Evolutionary conservation across 2,797 vertebrate species (phyloP).

Genomic region (Crax fasciolata): DNA sequence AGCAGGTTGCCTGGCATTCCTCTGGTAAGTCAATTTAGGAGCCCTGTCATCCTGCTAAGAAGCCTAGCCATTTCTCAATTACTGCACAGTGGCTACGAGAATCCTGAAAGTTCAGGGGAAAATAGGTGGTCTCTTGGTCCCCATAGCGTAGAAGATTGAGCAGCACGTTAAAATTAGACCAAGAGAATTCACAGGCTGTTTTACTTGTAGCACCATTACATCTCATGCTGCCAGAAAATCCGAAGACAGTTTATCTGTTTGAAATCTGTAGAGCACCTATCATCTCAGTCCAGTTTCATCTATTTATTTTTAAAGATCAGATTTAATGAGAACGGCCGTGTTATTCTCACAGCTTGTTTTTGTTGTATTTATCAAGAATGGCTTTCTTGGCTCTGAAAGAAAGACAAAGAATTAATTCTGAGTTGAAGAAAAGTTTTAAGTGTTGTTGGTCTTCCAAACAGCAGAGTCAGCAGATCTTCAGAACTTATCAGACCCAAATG

Average conservation of each 20-base stretch:
- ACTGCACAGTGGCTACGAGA: neutral
- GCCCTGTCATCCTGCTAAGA: neutral
- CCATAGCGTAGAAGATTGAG: neutral
- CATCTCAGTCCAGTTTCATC: neutral
- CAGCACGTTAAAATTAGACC: neutral
- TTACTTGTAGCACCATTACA: neutral
- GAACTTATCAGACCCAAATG: conserved; percentile 30
- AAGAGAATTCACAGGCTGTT: neutral
- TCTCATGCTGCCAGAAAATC: neutral
- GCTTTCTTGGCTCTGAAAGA: neutral
- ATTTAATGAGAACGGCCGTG: neutral
- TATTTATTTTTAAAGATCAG: neutral
- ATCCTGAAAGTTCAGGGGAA: neutral
- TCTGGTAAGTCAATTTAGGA: neutral
- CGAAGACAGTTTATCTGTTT: neutral
- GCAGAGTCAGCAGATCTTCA: conserved; percentile 62
- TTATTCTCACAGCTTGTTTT: neutral
- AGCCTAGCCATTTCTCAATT: neutral
- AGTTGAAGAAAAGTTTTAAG: conserved; percentile 32
- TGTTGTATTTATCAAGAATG: neutral
- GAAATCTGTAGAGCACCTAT: neutral
- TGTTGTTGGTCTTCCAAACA: conserved; percentile 44
- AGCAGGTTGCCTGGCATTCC: neutral
- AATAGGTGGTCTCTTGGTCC: neutral
- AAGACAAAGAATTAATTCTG: conserved; percentile 2